phyloP scores from a whole-genome alignment of 2,797 vertebrate species.

The Argya squamiceps region DNA sequence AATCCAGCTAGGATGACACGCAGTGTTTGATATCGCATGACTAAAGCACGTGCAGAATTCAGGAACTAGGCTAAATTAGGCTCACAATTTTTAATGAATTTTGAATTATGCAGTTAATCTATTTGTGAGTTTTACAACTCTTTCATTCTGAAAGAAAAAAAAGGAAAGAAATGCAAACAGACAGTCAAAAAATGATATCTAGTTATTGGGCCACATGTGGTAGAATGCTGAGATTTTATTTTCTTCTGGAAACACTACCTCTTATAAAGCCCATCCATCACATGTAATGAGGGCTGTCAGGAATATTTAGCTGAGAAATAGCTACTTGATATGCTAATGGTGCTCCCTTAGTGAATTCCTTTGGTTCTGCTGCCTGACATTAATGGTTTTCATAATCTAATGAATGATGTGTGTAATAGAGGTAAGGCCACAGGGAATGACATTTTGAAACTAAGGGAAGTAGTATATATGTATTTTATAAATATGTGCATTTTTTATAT shows the following conservation, averaged over 20 bases:
- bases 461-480: slow-evolving; percentile 43
- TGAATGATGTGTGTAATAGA: slow-evolving; percentile 89
- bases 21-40: slow-evolving; percentile 7
- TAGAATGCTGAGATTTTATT: slow-evolving; percentile 76
- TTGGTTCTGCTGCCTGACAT: slow-evolving; percentile 88
- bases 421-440: slow-evolving; percentile 81
- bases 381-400: slow-evolving; percentile 95
- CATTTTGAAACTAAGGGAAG: slow-evolving; percentile 76
- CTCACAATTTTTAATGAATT: slow-evolving; percentile 69
- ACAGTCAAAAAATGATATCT: slow-evolving; percentile 64
- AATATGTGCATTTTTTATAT: slow-evolving; percentile 21
- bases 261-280: slow-evolving; percentile 91
- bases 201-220: slow-evolving; percentile 59
- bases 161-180: slow-evolving; percentile 53
- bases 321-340: slow-evolving; percentile 91
- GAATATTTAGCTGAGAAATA: slow-evolving; percentile 89
- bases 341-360: slow-evolving; percentile 87
- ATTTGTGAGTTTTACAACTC: slow-evolving; percentile 67
- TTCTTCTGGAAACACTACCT: slow-evolving; percentile 80
- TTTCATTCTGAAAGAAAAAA: slow-evolving; percentile 44
- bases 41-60: slow-evolving; percentile 52
- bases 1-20: slow-evolving; percentile 2
- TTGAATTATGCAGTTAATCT: slow-evolving; percentile 73
- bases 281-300: slow-evolving; percentile 88
- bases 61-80: slow-evolving; percentile 65